Percentiles rank a stretch among this genome's conserved stretches.
Evolutionary conservation across 2,888 invertebrate genomes (phyloP).

Genomic region (Cephus pygmeus): DNA sequence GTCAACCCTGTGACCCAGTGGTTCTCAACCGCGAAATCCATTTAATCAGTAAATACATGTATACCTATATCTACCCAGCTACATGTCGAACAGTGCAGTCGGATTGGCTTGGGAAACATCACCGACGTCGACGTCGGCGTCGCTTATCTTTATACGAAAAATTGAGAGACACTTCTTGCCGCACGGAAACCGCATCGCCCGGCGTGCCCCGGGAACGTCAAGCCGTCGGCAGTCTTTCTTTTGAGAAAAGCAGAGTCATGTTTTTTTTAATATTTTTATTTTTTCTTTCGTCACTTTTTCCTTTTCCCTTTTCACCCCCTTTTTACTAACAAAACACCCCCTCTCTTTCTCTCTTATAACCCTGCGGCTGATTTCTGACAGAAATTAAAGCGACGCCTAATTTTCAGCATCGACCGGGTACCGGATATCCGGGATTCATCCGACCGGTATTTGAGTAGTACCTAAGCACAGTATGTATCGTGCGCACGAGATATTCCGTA

Average conservation of each 20-base stretch:
- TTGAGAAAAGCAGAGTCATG: neutral
- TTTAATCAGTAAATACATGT: neutral
- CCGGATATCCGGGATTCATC: neutral
- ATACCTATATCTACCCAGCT: neutral
- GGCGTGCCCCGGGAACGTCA: neutral
- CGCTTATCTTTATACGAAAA: neutral
- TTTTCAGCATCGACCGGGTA: neutral
- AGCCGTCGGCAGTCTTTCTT: neutral
- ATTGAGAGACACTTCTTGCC: neutral
- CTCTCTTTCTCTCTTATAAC: conserved; percentile 13
- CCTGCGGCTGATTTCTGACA: neutral
- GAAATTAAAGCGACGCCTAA: neutral
- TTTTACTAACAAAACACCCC: neutral
- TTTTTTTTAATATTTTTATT: neutral
- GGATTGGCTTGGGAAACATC: neutral
- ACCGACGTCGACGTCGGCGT: neutral
- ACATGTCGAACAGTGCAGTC: neutral
- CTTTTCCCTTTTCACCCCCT: neutral
- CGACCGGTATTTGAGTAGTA: neutral
- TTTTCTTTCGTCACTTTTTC: neutral
- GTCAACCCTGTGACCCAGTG: neutral
- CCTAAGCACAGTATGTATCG: neutral
- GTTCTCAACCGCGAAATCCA: neutral
- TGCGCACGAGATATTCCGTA: neutral
- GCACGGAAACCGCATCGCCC: neutral